Base-by-base conservation (phyloP, 2,888 invertebrate genomes). In the Balanococcus diminutus region DNA sequence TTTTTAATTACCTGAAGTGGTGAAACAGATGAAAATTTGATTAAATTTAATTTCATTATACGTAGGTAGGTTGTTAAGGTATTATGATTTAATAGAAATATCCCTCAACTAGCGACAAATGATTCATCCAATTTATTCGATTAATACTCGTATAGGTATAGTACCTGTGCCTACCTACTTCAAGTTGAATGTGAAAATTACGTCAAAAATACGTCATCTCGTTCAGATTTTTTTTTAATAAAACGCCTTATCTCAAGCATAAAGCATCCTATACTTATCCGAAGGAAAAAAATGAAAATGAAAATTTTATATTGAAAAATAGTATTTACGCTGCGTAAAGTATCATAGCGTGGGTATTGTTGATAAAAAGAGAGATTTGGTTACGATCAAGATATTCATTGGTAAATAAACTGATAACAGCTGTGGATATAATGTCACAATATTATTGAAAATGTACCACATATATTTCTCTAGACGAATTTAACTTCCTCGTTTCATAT, bases 341-440 rank as follows among this genome's bases (percentile, higher is more conserved):
- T 6, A 51, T 19, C 14, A 19, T 56, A 28, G 9, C 14, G 61
- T 56, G 56, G 42, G 22, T 28, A 67, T 67, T 67, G 61, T 67
- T 67, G 61, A 67, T 28, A 67, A 67, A 67, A 67, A 67, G 3
- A n/a, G 61, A 67, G 61, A 67, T 67, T 67, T 67, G 25, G 61
- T n/a, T 22, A 67, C 28, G 51, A 51, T 51, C 19, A 19, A n/a
- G 51, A 51, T 51, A 51, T 51, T 51, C 51, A 51, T 67, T 67
- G 61, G 61, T 67, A 67, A 67, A 67, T 67, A 67, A 67, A 67
- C 61, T 67, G 61, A 67, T 67, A 67, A 67, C 25, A 25, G 61
- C n/a, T 14, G 61, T 11, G 25, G 9, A 67, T 67, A 67, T 67
- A 25, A 25, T 28, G 28, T 28, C 61, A 11, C 11, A 67, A 67